Evolutionary conservation across 2,888 invertebrate species (phyloP).

Genomic region (Leucoma salicis): DNA sequence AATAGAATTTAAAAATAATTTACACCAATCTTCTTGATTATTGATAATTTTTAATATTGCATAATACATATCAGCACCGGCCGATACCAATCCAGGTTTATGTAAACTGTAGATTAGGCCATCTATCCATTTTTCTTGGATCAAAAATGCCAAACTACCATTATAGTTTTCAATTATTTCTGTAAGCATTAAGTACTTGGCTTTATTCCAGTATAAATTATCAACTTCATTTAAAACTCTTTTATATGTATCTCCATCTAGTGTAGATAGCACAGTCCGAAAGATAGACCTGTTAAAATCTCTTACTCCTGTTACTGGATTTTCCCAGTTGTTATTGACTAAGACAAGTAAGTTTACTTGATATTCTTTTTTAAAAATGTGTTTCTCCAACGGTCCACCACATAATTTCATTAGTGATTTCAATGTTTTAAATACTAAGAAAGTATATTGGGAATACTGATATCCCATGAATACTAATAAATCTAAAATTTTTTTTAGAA

Average conservation of each 20-base stretch:
- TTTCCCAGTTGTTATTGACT: constrained; percentile 84
- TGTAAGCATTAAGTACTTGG: constrained; percentile 81
- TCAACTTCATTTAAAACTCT: constrained; percentile 53
- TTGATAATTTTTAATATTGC: constrained; percentile 65
- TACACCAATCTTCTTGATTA: constrained; percentile 66
- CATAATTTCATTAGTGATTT: constrained; percentile 64
- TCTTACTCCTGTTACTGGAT: constrained; percentile 79
- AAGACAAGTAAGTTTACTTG: constrained; percentile 69
- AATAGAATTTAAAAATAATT: constrained; percentile 55
- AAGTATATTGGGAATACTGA: constrained; percentile 79
- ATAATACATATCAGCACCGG: constrained; percentile 83
- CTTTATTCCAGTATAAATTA: constrained; percentile 81
- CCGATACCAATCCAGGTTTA: constrained; percentile 80
- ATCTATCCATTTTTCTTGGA: constrained; percentile 46
- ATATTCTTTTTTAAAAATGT: constrained; percentile 46
- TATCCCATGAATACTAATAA: constrained; percentile 58
- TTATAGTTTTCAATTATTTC: constrained; percentile 65
- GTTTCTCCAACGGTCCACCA: constrained; percentile 51
- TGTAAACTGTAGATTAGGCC: constrained; percentile 67
- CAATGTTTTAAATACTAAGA: constrained; percentile 75
- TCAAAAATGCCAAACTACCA: constrained; percentile 26
- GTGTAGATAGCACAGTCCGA: constrained; percentile 50
- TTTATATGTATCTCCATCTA: constrained; percentile 43
- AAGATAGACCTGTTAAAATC: constrained; percentile 78
- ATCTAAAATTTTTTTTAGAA: constrained; percentile 49